A percentile compares a stretch with the other conserved stretches of the same genome.
Evolutionary conservation across 2,113 vertebrate species (phyloP).

Genomic region (Nanorana parkeri): DNA sequence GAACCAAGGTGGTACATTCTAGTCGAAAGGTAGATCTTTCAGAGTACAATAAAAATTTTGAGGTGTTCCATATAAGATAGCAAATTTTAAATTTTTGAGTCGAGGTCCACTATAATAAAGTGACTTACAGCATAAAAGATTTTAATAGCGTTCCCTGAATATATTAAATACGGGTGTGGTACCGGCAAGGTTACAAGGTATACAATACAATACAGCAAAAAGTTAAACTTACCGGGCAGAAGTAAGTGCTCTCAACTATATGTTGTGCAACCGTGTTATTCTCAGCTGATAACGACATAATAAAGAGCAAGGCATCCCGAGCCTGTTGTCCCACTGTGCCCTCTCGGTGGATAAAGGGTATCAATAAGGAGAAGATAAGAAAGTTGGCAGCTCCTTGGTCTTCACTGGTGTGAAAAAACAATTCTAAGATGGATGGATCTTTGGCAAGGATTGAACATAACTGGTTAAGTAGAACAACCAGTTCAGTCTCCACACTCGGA

Average conservation of each 20-base stretch:
- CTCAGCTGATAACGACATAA: slow-evolving; percentile 96
- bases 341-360: slow-evolving; percentile 96
- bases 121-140: too few species aligned
- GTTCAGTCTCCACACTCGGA: slow-evolving; percentile 83
- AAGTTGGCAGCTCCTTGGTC: slow-evolving; percentile 98
- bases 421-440: slow-evolving; percentile 91
- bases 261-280: slow-evolving; percentile 88
- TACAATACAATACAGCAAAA: too few species aligned
- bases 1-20: too few species aligned
- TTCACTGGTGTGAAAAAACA: slow-evolving; percentile 97
- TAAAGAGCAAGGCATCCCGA: slow-evolving; percentile 91
- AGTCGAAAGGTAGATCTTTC: too few species aligned
- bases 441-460: slow-evolving; percentile 93
- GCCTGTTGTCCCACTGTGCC: slow-evolving; percentile 93
- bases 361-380: slow-evolving; percentile 96
- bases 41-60: too few species aligned
- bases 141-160: too few species aligned
- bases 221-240: slow-evolving; percentile 88
- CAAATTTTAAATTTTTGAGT: too few species aligned
- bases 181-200: too few species aligned
- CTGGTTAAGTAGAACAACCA: slow-evolving; percentile 91
- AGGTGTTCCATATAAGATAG: too few species aligned
- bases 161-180: too few species aligned
- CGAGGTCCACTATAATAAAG: too few species aligned
- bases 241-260: slow-evolving; percentile 92